Percentiles rank a stretch among this genome's conserved stretches.
Conservation (phyloP, 2,113 vertebrate species). For the Anguilla rostrata region DNA sequence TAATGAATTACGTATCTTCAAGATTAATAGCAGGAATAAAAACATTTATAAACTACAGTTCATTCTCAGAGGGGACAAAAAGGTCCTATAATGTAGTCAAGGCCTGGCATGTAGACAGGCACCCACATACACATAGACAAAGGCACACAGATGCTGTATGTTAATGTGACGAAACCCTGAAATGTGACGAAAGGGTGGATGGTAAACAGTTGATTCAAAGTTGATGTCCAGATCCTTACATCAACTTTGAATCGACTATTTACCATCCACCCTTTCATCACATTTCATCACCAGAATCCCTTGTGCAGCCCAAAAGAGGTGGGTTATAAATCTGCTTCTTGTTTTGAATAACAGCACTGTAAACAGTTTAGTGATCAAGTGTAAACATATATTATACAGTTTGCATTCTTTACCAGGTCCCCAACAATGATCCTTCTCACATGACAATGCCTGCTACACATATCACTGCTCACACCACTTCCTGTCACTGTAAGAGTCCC, state of each 20-base stretch:
- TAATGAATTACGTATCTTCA: constrained; percentile 43
- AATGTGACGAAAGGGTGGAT: neutral
- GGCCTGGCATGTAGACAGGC: neutral
- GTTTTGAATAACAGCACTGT: neutral
- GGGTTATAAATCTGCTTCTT: neutral
- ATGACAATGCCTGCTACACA: too few species aligned
- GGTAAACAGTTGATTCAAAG: neutral
- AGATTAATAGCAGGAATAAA: constrained; percentile 24
- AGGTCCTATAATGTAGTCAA: neutral
- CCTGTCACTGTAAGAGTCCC: neutral
- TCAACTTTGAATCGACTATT: neutral
- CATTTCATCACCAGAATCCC: neutral
- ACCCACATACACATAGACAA: neutral
- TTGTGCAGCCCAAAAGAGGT: neutral
- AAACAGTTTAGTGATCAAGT: neutral
- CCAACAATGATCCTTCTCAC: too few species aligned
- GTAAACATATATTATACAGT: neutral
- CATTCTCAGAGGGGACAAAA: constrained; percentile 5
- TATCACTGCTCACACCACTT: neutral
- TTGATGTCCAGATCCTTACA: neutral
- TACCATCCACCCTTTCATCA: neutral
- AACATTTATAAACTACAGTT: constrained; percentile 18
- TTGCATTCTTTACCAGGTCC: too few species aligned
- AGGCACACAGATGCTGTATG: neutral
- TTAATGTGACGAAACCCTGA: neutral